These are phyloP conservation scores for Platichthys stellatus DNA, from an alignment of 2,113 vertebrate genomes.

Conservation along the genomic window DNA sequence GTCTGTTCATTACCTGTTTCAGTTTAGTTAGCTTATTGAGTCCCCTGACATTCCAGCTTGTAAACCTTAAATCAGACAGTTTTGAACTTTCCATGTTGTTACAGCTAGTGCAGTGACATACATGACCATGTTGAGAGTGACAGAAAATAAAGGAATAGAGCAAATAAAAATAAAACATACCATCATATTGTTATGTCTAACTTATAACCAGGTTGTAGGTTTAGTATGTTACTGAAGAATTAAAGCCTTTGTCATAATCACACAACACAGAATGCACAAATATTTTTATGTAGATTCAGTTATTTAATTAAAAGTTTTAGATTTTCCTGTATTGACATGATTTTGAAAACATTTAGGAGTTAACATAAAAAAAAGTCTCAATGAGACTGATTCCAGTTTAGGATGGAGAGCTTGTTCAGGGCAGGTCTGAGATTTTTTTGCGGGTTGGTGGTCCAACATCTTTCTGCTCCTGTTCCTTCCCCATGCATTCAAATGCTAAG, in stretches of 20 bases:
- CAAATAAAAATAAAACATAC: neutral
- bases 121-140: no score
- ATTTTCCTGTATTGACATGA: neutral
- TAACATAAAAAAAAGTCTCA: neutral
- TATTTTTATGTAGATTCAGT: neutral
- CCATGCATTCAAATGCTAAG: conserved; percentile 86
- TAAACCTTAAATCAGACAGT: no score
- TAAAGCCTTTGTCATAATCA: neutral
- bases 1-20: no score
- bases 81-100: no score
- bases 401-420: conserved; percentile 49
- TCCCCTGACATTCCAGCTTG: no score
- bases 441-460: conserved; percentile 74
- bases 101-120: no score
- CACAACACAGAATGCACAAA: neutral
- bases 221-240: no score
- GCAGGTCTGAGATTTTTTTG: conserved; percentile 84
- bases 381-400: neutral
- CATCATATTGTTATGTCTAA: neutral
- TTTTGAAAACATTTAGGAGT: neutral
- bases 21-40: no score
- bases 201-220: neutral
- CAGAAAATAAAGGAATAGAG: no score
- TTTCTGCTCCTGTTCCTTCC: conserved; percentile 78
- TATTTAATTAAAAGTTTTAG: neutral